Evolutionary conservation across 1,140 invertebrate genomes (phyloP).

Genomic region (Drosophila nikananu): DNA sequence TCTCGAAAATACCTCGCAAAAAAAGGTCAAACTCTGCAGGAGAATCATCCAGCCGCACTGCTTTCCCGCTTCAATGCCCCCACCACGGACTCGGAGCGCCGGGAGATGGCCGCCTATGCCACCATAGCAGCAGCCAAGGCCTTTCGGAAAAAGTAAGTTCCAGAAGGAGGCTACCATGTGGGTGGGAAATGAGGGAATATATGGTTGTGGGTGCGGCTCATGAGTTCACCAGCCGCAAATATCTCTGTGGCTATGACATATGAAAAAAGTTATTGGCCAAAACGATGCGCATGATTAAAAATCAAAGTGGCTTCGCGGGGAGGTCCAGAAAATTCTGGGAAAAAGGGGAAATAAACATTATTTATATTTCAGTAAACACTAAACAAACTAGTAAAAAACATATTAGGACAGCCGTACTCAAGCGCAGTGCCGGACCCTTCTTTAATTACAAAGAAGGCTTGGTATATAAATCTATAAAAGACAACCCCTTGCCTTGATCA

Average conservation of each 20-base stretch:
- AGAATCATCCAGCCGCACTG: constrained; percentile 82
- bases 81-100: constrained; percentile 55
- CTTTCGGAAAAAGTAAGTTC: constrained; percentile 83
- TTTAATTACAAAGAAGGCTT: background rate
- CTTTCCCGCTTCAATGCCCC: constrained; percentile 82
- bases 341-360: background rate
- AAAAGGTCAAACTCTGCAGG: constrained; percentile 76
- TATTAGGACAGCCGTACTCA: background rate
- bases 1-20: constrained; percentile 12
- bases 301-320: constrained; percentile 41
- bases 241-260: constrained; percentile 42
- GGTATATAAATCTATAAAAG: too few species aligned
- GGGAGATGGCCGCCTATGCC: constrained; percentile 83
- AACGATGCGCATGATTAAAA: constrained; percentile 55
- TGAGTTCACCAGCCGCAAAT: constrained; percentile 45
- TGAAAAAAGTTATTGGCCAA: constrained; percentile 63
- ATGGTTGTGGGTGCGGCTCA: constrained; percentile 4
- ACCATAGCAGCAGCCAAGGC: constrained; percentile 80
- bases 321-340: background rate
- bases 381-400: background rate
- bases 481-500: too few species aligned
- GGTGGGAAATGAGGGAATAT: background rate
- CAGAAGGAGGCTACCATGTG: too few species aligned
- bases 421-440: background rate
- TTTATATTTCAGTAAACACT: background rate